A percentile compares a stretch with the other conserved stretches of the same genome.
These are phyloP conservation scores for Notothenia coriiceps DNA, from an alignment of 2,113 vertebrate genomes.

Conservation along the genomic window DNA sequence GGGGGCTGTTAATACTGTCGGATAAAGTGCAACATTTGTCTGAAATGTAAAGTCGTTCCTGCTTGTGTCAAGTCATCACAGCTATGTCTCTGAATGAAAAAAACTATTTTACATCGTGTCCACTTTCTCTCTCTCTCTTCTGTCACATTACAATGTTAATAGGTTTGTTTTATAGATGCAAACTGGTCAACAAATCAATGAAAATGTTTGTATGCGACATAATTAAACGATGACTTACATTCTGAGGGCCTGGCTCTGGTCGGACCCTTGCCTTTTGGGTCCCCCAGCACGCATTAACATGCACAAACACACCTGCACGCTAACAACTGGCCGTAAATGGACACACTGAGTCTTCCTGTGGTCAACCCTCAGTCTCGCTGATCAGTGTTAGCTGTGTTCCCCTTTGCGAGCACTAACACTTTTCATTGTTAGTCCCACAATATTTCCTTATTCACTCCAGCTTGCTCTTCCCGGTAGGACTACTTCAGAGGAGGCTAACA, in stretches of 20 bases:
- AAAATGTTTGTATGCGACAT: conserved; percentile 4
- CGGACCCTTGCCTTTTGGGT: background rate
- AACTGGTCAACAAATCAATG: conserved; percentile 26
- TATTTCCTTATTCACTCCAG: conserved; percentile 2
- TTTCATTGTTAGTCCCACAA: conserved; percentile 29
- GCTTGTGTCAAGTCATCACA: conserved; percentile 19
- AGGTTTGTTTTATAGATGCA: conserved; percentile 30
- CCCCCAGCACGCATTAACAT: background rate
- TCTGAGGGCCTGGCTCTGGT: conserved; percentile 3
- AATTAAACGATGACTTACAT: conserved; percentile 30
- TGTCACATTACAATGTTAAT: conserved; percentile 20
- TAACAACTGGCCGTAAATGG: conserved; percentile 12
- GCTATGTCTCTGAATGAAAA: conserved; percentile 5
- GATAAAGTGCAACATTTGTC: conserved; percentile 70
- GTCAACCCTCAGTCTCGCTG: conserved; percentile 1
- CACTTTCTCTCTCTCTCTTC: conserved; percentile 1
- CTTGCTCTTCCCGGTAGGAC: conserved; percentile 20
- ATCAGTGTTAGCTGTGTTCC: conserved; percentile 26
- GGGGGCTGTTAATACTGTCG: conserved; percentile 51
- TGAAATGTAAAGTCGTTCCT: conserved; percentile 30
- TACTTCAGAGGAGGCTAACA: background rate
- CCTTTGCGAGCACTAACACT: conserved; percentile 9
- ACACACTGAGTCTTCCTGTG: conserved; percentile 29
- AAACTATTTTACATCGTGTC: background rate
- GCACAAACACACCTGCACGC: conserved; percentile 3